Conservation (phyloP, 1,140 invertebrate species). For the Nymphalis io region DNA sequence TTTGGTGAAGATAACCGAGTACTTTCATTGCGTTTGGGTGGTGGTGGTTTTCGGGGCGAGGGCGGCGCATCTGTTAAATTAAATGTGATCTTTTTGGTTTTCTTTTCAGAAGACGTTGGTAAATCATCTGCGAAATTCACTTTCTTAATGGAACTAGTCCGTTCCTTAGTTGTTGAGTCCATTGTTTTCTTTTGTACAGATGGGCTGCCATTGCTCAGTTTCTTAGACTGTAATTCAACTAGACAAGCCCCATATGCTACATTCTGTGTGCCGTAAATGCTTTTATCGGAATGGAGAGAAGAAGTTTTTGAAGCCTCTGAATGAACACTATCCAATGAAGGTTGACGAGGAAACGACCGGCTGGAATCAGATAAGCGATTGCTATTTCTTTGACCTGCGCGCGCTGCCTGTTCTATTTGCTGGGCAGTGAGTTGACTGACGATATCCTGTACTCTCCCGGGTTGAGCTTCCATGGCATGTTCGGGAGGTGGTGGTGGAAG, state of each 20-base stretch:
- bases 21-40: constrained; percentile 87
- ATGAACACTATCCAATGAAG: constrained; percentile 66
- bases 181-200: constrained; percentile 56
- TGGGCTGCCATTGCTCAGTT: constrained; percentile 61
- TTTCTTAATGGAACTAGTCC: constrained; percentile 67
- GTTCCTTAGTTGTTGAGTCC: constrained; percentile 55
- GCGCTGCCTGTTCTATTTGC: constrained; percentile 60
- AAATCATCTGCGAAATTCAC: constrained; percentile 70
- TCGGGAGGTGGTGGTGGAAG: constrained; percentile 84
- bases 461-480: constrained; percentile 62
- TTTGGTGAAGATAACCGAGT: constrained; percentile 87
- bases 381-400: constrained; percentile 51
- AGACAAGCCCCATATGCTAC: constrained; percentile 67
- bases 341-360: constrained; percentile 62
- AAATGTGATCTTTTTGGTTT: constrained; percentile 68
- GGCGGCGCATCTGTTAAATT: constrained; percentile 63
- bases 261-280: constrained; percentile 57
- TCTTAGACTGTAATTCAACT: constrained; percentile 66
- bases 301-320: constrained; percentile 62
- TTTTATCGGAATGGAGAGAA: constrained; percentile 67
- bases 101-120: constrained; percentile 58
- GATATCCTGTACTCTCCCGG: constrained; percentile 65
- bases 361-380: constrained; percentile 40
- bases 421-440: constrained; percentile 66
- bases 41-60: constrained; percentile 80